Conservation (phyloP, 1,140 invertebrate species). For the Pseudomyrmex flavicornis region DNA sequence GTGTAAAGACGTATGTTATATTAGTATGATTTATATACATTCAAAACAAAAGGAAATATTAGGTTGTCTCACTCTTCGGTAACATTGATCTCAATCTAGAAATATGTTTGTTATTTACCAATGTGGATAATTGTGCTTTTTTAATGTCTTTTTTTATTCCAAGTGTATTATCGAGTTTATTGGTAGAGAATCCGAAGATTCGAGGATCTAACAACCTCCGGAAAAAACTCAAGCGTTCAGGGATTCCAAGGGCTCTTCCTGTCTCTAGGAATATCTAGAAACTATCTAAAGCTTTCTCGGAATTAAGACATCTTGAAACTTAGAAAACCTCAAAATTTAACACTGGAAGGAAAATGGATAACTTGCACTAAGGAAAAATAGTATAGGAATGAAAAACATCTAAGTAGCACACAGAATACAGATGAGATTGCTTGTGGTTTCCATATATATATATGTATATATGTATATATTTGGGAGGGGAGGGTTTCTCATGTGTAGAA, state of each 20-base stretch:
- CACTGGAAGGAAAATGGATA: no score
- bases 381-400: no score
- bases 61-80: constrained; percentile 15
- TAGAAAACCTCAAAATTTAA: not conserved
- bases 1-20: no score
- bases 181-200: not conserved
- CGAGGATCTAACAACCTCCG: not conserved
- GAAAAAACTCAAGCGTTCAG: not conserved
- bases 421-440: no score
- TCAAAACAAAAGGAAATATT: not conserved
- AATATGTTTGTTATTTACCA: not conserved
- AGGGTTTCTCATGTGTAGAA: no score
- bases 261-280: not conserved
- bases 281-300: not conserved
- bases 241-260: not conserved
- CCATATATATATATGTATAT: no score
- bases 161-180: not conserved
- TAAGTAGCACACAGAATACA: no score
- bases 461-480: no score
- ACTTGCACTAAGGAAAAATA: no score
- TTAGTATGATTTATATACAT: no score
- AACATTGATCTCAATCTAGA: constrained; percentile 22
- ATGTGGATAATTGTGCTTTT: not conserved
- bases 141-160: constrained; percentile 8
- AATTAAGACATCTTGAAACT: not conserved